Percentiles rank a stretch among this genome's conserved stretches.
Evolutionary conservation across 2,797 vertebrate genomes (phyloP).

Genomic region (Mormyrus hasselquistii): DNA sequence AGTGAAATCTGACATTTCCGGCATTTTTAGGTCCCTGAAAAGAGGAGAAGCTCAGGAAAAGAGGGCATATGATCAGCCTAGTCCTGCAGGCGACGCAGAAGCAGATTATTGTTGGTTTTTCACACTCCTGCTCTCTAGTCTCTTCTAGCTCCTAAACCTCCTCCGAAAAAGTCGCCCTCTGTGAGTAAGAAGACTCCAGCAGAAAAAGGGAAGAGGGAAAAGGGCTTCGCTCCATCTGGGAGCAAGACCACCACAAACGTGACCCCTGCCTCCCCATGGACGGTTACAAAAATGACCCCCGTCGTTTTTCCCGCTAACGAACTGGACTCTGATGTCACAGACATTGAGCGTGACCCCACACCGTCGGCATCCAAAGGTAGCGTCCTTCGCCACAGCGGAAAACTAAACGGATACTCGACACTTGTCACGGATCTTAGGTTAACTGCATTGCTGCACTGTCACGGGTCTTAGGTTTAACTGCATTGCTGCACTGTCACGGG

Average conservation of each 20-base stretch:
- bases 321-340: constrained; percentile 10
- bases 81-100: background rate
- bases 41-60: background rate
- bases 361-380: background rate
- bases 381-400: background rate
- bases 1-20: background rate
- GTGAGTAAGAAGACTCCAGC: background rate
- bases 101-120: background rate
- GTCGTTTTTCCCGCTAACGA: background rate
- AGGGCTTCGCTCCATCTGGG: background rate
- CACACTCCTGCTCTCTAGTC: constrained; percentile 9
- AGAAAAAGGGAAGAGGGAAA: background rate
- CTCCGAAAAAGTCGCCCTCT: background rate
- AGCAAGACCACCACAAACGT: background rate
- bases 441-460: background rate
- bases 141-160: background rate
- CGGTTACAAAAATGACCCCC: background rate
- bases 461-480: background rate
- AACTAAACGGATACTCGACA: background rate
- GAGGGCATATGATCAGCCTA: background rate
- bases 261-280: background rate
- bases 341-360: background rate
- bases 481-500: background rate
- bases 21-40: background rate
- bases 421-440: background rate